A percentile compares a stretch with the other conserved stretches of the same genome.
Evolutionary conservation across 2,797 vertebrate genomes (phyloP).

Genomic region (Chloroceryle amazona): DNA sequence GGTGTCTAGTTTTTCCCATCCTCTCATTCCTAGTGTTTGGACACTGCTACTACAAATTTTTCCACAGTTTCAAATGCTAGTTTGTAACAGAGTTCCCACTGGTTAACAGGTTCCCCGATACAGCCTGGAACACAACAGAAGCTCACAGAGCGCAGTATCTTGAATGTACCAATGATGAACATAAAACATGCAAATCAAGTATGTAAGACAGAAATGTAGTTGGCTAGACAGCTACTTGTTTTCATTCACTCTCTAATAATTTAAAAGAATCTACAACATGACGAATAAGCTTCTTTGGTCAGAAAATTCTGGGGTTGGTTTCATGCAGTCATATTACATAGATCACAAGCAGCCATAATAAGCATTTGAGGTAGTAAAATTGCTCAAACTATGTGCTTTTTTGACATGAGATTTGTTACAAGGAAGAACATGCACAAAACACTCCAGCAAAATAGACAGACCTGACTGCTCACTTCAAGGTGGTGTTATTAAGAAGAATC

Average conservation of each 20-base stretch:
- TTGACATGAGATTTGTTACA: not conserved
- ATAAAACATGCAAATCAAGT: not conserved
- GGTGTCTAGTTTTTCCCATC: not conserved
- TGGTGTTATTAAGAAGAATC: not conserved
- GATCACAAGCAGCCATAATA: not conserved
- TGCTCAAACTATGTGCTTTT: not conserved
- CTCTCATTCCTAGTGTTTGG: not conserved
- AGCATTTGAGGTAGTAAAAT: not conserved
- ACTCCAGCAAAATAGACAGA: not conserved
- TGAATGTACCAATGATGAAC: fast-evolving
- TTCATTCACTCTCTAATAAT: not conserved
- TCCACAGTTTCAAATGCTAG: not conserved
- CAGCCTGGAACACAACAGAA: not conserved
- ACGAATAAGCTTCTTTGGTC: not conserved
- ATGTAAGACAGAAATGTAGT: not conserved
- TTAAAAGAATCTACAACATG: not conserved
- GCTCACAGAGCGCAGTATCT: not conserved
- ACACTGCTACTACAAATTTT: not conserved
- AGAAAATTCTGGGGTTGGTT: not conserved
- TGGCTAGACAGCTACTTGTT: not conserved
- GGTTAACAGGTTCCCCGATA: not conserved
- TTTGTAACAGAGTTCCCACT: not conserved
- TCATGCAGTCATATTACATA: not conserved
- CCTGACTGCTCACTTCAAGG: not conserved
- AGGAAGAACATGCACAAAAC: not conserved